Base-by-base conservation (phyloP, 1,140 invertebrate genomes). In the Heliconius congener region DNA sequence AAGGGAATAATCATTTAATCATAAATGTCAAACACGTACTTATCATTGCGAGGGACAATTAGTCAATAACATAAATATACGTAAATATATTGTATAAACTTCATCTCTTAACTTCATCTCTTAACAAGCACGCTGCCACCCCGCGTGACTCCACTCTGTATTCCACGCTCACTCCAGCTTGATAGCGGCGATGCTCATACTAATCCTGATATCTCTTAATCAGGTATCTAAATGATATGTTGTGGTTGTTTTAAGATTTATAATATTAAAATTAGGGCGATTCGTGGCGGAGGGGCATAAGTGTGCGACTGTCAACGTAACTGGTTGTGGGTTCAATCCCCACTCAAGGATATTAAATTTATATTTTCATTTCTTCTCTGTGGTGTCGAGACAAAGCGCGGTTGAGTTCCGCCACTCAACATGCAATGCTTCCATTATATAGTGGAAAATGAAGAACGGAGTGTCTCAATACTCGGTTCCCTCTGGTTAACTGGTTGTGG, bases 41-140 rank as follows among this genome's bases (percentile, higher is more conserved):
- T 37, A 60, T 60, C 11, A 39, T 74, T 34, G 34, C 74, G 19
- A 39, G 52, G 55, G 2, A 52, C 50, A 52, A 60, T 75, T 75
- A 60, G 27, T 23, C 13, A 57, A 60, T 46, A 55, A 30, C 30
- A 37, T 8, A 19, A 37, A 74, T 74, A 19, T 52, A 57, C 73
- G 30, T 55, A 30, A n/a, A 57, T 34, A 75, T 34, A 60, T 60
- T 23, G 30, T 16, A 30, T 66, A 66, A 30, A 30, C n/a, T n/a
- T n/a, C n/a, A n/a, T n/a, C n/a, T n/a, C n/a, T n/a, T 60, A 23
- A 23, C 55, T 60, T 19, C 55, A 27, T 60, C 50, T 0, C 23
- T 8, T 60, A 75, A 75, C 13, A 52, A 75, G 46, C 50, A 30
- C 18, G 50, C 55, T 23, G 2, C 27, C 71, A 8, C 37, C 73